phyloP scores from a whole-genome alignment of 2,797 vertebrate genomes.

The Scolopax bukidnonensis region DNA sequence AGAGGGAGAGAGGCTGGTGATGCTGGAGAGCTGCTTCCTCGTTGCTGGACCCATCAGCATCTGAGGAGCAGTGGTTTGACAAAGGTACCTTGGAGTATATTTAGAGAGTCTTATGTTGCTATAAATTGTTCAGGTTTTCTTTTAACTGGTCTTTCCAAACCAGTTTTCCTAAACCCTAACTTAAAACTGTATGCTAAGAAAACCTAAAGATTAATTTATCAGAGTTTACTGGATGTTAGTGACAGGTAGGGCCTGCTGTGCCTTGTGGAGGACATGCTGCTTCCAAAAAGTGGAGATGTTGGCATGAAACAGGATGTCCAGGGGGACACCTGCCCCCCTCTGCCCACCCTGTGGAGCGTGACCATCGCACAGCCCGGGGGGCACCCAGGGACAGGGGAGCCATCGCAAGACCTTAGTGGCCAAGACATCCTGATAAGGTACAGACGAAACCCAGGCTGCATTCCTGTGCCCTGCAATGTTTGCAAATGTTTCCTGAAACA shows the following conservation, averaged over 20 bases:
- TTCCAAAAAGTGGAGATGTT: neutral
- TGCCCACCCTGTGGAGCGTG: neutral
- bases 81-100: neutral
- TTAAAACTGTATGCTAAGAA: neutral
- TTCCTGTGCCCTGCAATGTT: neutral
- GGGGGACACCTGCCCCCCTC: neutral
- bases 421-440: neutral
- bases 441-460: neutral
- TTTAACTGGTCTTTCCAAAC: neutral
- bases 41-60: neutral
- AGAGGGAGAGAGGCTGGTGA: neutral
- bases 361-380: neutral
- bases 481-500: neutral
- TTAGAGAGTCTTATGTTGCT: neutral
- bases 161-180: neutral
- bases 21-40: neutral
- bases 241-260: fast-evolving
- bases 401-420: neutral
- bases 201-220: neutral
- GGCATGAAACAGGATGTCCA: neutral
- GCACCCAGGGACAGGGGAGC: neutral
- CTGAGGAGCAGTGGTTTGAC: neutral
- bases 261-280: neutral
- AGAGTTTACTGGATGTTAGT: neutral
- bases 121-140: neutral